Evolutionary conservation across 2,888 invertebrate genomes (phyloP).

Genomic region (Protula sp.): DNA sequence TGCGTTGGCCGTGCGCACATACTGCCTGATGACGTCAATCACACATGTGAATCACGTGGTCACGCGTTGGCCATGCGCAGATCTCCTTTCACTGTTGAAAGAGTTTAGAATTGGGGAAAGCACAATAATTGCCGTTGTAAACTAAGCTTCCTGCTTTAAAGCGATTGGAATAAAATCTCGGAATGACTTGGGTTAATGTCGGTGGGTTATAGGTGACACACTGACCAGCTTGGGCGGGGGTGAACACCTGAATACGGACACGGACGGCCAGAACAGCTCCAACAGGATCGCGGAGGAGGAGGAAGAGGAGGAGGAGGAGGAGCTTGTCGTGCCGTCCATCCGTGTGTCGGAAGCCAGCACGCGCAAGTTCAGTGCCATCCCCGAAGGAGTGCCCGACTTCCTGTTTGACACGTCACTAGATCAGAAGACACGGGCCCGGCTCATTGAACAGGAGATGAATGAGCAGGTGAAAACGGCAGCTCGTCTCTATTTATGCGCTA

Average conservation of each 20-base stretch:
- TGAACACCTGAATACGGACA: background rate
- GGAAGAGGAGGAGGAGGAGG: slow-evolving; percentile 10
- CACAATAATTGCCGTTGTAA: no score
- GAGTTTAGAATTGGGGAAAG: no score
- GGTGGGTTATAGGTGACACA: background rate
- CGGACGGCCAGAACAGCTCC: background rate
- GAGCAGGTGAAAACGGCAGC: slow-evolving; percentile 75
- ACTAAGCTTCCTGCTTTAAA: no score
- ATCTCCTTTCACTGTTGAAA: no score
- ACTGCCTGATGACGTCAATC: no score
- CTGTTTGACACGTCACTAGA: slow-evolving; percentile 50
- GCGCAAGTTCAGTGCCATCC: slow-evolving; percentile 41
- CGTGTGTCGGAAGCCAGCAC: background rate
- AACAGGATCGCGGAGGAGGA: slow-evolving; percentile 12
- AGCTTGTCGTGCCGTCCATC: background rate
- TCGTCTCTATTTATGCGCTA: no score
- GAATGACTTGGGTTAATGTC: no score
- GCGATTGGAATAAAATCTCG: no score
- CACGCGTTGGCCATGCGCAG: no score
- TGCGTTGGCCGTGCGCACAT: no score
- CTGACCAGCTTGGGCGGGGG: background rate
- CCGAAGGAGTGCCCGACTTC: slow-evolving; percentile 74
- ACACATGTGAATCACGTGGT: no score
- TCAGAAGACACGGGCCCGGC: slow-evolving; percentile 67
- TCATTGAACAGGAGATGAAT: slow-evolving; percentile 95